Evolutionary conservation across 2,113 vertebrate genomes (phyloP).

Genomic region (cat (Felis catus)): DNA sequence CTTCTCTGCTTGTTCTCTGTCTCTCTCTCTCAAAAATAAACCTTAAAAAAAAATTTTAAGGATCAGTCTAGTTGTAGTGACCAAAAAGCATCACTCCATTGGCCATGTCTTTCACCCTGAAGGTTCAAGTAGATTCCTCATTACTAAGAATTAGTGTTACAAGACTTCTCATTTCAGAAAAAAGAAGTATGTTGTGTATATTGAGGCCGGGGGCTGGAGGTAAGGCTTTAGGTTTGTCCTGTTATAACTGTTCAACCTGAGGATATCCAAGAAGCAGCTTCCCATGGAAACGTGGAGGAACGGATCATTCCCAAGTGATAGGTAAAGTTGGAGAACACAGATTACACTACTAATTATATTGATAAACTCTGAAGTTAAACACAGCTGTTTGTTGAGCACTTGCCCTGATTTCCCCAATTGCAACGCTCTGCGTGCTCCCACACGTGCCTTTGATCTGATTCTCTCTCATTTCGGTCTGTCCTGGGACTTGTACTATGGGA

Average conservation of each 20-base stretch:
- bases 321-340: not conserved
- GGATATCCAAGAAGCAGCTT: not conserved
- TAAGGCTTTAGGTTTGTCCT: not conserved
- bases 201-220: not conserved
- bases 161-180: not conserved
- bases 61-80: accelerated
- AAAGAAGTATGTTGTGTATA: not conserved
- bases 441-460: not conserved
- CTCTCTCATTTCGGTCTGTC: conserved; percentile 5
- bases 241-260: not conserved
- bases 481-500: not conserved
- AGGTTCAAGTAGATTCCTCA: not conserved
- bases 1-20: too few species aligned
- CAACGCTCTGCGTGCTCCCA: not conserved
- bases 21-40: too few species aligned
- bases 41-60: not conserved
- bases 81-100: not conserved
- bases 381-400: conserved; percentile 37
- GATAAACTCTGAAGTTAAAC: conserved; percentile 37
- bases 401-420: not conserved
- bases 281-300: not conserved
- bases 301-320: not conserved
- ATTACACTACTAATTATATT: not conserved
- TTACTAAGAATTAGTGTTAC: not conserved
- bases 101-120: not conserved